Base-by-base conservation (phyloP, 2,113 vertebrate species). In the Tringa solitaria region DNA sequence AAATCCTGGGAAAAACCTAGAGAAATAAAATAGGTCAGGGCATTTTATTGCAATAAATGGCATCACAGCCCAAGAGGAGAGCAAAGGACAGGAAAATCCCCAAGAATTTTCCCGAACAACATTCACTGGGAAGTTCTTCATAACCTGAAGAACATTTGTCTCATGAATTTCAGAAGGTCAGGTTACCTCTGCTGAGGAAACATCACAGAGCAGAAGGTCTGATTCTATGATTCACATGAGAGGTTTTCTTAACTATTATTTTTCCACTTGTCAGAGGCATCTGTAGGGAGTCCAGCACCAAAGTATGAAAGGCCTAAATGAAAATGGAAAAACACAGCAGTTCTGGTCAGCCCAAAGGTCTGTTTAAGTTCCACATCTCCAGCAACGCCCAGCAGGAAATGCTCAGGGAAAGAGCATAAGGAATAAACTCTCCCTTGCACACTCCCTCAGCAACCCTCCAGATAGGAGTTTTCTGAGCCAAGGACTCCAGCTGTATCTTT, bases 81-180 rank as follows among this genome's bases (percentile, higher is more conserved):
- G 37, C 76, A 65, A 94, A 87, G 81, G 81, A 95, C 48, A 91
- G 80, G 87, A 95, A 97, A 96, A 89, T 39, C 70, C 80, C 65
- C 41, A 76, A 46, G 39, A 84, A 78, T 50, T 87, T 92, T 93
- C 60, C 59, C 1, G 0, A 91, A 69, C 10, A 80, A 88, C 87
- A 81, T 79, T 67, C 20, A 70, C 76, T 72, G n/a, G 79, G 27
- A 80, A 69, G 45, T 56, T 51, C 27, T 87, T 89, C 37, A 46
- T 67, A 89, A 67, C 67, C 53, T 57, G 53, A 84, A 95, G 69
- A 89, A 80, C 22, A 48, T 46, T 32, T 2, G 4, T 28, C 65
- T 79, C 54, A 68, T 28, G 12, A 84, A 81, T 81, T 92, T 90
- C 83, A 87, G 48, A 86, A 32, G 28, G n/a, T 61, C 61, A 50